These are phyloP conservation scores for Masnerella sp. DNA, from an alignment of 2,888 invertebrate genomes.

Conservation along the genomic window DNA sequence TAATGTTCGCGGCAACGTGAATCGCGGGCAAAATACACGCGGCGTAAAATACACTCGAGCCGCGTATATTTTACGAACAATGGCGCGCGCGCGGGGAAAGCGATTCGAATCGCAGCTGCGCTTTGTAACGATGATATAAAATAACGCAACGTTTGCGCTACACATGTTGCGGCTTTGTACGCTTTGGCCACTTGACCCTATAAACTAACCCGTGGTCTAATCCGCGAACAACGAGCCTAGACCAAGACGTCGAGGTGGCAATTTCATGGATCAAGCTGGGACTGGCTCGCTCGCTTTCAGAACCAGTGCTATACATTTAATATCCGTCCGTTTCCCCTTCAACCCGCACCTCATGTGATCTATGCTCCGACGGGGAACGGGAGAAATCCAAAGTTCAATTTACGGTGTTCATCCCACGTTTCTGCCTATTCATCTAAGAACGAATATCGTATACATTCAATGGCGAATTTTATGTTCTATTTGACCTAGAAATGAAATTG, in stretches of 20 bases:
- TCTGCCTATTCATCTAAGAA: neutral
- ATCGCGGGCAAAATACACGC: conserved; percentile 14
- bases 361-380: conserved; percentile 2
- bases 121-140: conserved; percentile 48
- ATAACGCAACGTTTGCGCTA: conserved; percentile 37
- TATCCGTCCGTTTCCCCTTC: conserved; percentile 21
- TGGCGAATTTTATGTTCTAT: too few species aligned
- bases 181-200: conserved; percentile 42
- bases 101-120: conserved; percentile 45
- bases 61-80: conserved; percentile 36
- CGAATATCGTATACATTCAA: too few species aligned
- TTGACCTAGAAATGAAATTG: too few species aligned
- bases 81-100: conserved; percentile 34
- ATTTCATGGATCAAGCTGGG: conserved; percentile 33
- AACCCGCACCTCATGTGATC: conserved; percentile 18
- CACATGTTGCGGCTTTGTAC: conserved; percentile 38
- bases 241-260: conserved; percentile 47
- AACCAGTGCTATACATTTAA: conserved; percentile 17
- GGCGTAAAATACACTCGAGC: conserved; percentile 12
- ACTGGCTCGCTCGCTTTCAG: conserved; percentile 18
- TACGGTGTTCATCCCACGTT: neutral
- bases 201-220: conserved; percentile 48
- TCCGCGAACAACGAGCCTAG: conserved; percentile 16
- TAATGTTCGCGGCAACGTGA: conserved; percentile 33
- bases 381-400: conserved; percentile 10